Percentiles rank a stretch among this genome's conserved stretches.
Evolutionary conservation across 2,797 vertebrate genomes (phyloP).

Genomic region (Hippocampus kuda): DNA sequence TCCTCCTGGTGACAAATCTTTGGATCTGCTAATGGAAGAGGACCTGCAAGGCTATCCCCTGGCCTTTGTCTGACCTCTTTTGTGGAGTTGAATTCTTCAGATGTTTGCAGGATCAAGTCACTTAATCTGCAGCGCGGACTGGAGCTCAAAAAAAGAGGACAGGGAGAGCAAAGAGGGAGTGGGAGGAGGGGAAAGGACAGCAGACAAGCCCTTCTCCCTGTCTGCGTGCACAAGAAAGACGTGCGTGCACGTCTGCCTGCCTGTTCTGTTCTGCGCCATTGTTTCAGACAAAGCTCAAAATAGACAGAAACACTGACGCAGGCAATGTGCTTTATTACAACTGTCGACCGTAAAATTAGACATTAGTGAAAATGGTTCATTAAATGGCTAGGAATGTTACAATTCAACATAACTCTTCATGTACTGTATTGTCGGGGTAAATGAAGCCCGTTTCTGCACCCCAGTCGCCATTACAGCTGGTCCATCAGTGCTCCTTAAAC

Average conservation of each 20-base stretch:
- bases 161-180: slow-evolving; percentile 18
- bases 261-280: slow-evolving; percentile 65
- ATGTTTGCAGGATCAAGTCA: slow-evolving; percentile 66
- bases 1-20: slow-evolving; percentile 51
- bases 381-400: slow-evolving; percentile 68
- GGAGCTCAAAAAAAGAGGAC: slow-evolving; percentile 40
- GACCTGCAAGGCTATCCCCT: slow-evolving; percentile 69
- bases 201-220: slow-evolving; percentile 52
- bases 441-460: slow-evolving; percentile 61
- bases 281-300: slow-evolving; percentile 58
- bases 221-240: slow-evolving; percentile 52
- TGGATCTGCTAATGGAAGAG: slow-evolving; percentile 60
- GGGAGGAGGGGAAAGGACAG: slow-evolving; percentile 17
- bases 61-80: slow-evolving; percentile 71
- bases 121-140: slow-evolving; percentile 56
- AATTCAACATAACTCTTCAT: slow-evolving; percentile 66
- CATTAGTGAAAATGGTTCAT: slow-evolving; percentile 67
- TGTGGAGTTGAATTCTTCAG: slow-evolving; percentile 69
- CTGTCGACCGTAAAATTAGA: slow-evolving; percentile 52
- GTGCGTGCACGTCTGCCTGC: slow-evolving; percentile 60
- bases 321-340: slow-evolving; percentile 57
- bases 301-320: slow-evolving; percentile 56
- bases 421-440: slow-evolving; percentile 62
- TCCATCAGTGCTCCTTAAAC: slow-evolving; percentile 57
- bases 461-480: slow-evolving; percentile 60